Percentiles rank a stretch among this genome's conserved stretches.
These are phyloP conservation scores for Ceratotherium simum DNA, from an alignment of 2,113 vertebrate genomes.

Conservation along the genomic window DNA sequence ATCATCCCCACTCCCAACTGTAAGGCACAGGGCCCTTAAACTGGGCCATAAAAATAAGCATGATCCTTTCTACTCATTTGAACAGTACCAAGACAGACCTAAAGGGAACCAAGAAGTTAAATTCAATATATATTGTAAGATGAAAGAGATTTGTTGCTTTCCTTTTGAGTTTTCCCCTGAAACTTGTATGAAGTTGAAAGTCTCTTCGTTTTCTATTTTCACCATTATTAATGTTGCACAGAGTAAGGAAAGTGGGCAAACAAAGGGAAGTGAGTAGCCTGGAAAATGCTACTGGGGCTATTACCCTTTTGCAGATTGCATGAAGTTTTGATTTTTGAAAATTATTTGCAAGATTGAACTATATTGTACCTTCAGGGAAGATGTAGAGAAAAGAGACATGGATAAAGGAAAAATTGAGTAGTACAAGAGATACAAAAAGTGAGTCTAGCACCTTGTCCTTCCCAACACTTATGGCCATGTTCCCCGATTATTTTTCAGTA, in stretches of 20 bases:
- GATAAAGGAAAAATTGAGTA: neutral
- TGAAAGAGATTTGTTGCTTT: neutral
- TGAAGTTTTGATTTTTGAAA: constrained; percentile 26
- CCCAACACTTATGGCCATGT: neutral
- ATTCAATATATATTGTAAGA: neutral
- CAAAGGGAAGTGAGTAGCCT: neutral
- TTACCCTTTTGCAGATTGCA: neutral
- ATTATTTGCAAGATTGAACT: neutral
- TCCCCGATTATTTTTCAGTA: neutral
- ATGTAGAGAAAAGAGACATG: neutral
- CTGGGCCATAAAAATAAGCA: neutral
- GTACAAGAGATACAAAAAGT: neutral
- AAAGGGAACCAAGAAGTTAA: neutral
- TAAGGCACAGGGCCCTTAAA: neutral
- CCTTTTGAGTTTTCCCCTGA: neutral
- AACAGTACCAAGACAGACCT: neutral
- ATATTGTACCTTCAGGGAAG: neutral
- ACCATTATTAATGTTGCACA: neutral
- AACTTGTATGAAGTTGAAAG: neutral
- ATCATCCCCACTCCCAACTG: neutral
- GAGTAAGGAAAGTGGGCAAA: neutral
- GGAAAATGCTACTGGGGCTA: neutral
- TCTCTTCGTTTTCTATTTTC: neutral
- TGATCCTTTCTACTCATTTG: neutral
- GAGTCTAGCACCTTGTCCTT: neutral